Percentiles rank a stretch among this genome's conserved stretches.
Evolutionary conservation across 2,888 invertebrate species (phyloP).

Genomic region (Pristionchus fissidentatus): DNA sequence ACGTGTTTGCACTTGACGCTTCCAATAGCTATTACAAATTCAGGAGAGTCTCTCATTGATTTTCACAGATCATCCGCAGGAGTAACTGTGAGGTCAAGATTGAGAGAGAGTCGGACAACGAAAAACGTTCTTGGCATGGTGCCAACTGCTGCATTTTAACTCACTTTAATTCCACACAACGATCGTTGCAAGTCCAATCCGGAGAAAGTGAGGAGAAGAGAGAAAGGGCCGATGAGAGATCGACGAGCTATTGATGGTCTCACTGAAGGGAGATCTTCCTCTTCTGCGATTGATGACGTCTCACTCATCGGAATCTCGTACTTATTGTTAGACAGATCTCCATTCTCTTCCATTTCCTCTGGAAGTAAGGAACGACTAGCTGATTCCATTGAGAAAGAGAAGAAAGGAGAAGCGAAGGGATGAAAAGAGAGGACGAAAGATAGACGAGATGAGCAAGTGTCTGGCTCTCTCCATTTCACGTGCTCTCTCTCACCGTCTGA

Average conservation of each 20-base stretch:
- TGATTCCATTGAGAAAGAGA: not conserved
- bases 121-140: not conserved
- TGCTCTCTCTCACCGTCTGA: no score
- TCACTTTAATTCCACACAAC: constrained; percentile 8
- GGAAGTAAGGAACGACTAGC: not conserved
- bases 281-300: not conserved
- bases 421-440: not conserved
- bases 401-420: not conserved
- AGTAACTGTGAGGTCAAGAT: no score
- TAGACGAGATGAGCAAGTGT: not conserved
- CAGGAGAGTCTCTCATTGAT: no score
- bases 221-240: constrained; percentile 18
- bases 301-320: not conserved
- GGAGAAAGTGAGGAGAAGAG: constrained; percentile 24
- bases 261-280: constrained; percentile 4
- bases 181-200: constrained; percentile 37
- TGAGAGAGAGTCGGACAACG: no score
- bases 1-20: not conserved
- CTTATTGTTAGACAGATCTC: not conserved
- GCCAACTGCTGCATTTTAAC: not conserved
- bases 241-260: not conserved
- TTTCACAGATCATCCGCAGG: no score
- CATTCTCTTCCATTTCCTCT: constrained; percentile 20
- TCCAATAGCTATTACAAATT: not conserved
- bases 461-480: no score